Percentiles rank a stretch among this genome's conserved stretches.
phyloP scores from a whole-genome alignment of 1,140 invertebrate species.

The Platorchestia sp. region DNA sequence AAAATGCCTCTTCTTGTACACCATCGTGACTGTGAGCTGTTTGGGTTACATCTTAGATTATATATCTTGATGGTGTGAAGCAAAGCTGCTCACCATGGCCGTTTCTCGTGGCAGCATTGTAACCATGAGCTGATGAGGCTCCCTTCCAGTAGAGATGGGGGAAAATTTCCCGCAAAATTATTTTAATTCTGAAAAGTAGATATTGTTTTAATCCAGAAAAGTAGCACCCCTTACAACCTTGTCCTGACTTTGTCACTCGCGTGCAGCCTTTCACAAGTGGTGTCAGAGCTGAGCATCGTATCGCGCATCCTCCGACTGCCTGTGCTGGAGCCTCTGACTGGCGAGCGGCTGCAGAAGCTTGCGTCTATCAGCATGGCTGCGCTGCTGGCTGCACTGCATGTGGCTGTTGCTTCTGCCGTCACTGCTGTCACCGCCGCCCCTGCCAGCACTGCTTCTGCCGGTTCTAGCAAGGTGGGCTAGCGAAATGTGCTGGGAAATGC shows the following conservation, averaged over 20 bases:
- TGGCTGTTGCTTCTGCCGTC: constrained; percentile 79
- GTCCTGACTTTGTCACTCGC: not conserved
- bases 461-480: constrained; percentile 13
- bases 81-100: too few relatives aligned
- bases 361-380: constrained; percentile 83
- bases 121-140: too few relatives aligned
- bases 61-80: too few relatives aligned
- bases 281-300: constrained; percentile 84
- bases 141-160: too few relatives aligned
- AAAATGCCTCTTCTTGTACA: too few relatives aligned
- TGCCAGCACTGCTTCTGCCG: constrained; percentile 17
- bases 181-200: too few relatives aligned
- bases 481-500: too few relatives aligned
- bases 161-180: too few relatives aligned
- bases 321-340: constrained; percentile 87
- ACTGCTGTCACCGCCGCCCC: constrained; percentile 75
- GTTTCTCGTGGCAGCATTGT: too few relatives aligned
- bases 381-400: constrained; percentile 82
- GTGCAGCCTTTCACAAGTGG: constrained; percentile 60
- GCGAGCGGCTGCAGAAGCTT: constrained; percentile 83
- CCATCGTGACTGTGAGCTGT: too few relatives aligned
- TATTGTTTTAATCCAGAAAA: too few relatives aligned
- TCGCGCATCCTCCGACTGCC: constrained; percentile 86
- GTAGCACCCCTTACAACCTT: not conserved
- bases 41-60: too few relatives aligned